phyloP scores from a whole-genome alignment of 2,113 vertebrate genomes.

The Andinoacara biseriatus region DNA sequence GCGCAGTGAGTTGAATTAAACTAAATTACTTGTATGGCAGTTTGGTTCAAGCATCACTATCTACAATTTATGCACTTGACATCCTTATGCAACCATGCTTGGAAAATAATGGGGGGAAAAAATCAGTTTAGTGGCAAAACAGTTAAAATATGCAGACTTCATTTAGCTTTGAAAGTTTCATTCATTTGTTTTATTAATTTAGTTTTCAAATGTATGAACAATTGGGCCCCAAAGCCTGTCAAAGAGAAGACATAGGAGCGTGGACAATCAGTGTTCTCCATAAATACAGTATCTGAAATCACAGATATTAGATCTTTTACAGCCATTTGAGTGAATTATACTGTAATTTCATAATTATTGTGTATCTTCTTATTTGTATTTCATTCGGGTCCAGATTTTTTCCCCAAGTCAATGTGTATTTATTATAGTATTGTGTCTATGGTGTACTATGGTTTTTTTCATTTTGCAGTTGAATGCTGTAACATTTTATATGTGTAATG shows the following conservation, averaged over 20 bases:
- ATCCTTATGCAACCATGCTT: not conserved
- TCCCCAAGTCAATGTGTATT: not conserved
- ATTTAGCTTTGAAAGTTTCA: not conserved
- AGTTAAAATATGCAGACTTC: not conserved
- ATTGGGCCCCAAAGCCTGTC: not conserved
- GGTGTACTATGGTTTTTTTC: accelerated
- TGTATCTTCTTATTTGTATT: not conserved
- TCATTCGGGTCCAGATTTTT: too few relatives aligned
- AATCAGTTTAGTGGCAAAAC: not conserved
- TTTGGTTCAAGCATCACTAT: not conserved
- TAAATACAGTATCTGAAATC: not conserved
- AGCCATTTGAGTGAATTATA: not conserved
- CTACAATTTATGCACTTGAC: not conserved
- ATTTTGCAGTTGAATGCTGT: not conserved
- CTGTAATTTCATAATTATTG: not conserved
- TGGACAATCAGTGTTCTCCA: not conserved
- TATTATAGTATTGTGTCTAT: not conserved
- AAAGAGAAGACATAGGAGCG: too few relatives aligned
- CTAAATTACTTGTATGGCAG: not conserved
- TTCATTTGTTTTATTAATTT: not conserved
- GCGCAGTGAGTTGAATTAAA: constrained; percentile 81
- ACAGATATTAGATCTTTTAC: not conserved
- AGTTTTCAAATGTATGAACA: not conserved
- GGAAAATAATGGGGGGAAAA: not conserved
- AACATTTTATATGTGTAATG: not conserved